phyloP scores from a whole-genome alignment of 1,140 invertebrate genomes.

The Pachypeltis micranthus region DNA sequence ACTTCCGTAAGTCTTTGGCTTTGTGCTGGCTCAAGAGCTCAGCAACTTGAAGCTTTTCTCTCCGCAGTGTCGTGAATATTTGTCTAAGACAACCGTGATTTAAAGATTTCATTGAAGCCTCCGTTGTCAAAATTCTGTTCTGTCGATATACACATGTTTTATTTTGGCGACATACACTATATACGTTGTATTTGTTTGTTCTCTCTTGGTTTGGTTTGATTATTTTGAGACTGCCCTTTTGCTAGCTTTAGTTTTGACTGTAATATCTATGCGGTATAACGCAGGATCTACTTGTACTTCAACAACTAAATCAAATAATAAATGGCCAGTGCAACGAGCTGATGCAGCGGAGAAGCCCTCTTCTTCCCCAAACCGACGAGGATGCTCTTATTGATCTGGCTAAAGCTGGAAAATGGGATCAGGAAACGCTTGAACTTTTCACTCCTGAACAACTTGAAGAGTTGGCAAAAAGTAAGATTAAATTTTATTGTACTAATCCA shows the following conservation, averaged over 20 bases:
- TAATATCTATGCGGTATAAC: neutral
- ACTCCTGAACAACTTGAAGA: constrained; percentile 36
- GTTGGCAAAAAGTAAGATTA: neutral
- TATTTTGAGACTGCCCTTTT: too few species aligned
- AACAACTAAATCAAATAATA: neutral
- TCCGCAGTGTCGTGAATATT: too few species aligned
- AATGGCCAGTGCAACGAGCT: constrained; percentile 14
- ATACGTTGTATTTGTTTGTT: too few species aligned
- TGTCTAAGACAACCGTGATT: too few species aligned
- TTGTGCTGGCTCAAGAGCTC: too few species aligned
- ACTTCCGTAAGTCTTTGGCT: too few species aligned
- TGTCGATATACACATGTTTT: too few species aligned
- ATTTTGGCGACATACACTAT: too few species aligned
- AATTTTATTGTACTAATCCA: constrained; percentile 24
- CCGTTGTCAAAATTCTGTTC: too few species aligned
- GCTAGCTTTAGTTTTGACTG: neutral
- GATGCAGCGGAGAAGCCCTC: constrained; percentile 22
- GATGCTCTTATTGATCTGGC: constrained; percentile 33
- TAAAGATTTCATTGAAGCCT: too few species aligned
- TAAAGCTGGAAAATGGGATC: constrained; percentile 7
- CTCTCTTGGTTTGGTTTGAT: too few species aligned
- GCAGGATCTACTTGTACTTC: neutral
- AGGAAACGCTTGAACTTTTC: constrained; percentile 41
- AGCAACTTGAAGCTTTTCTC: too few species aligned
- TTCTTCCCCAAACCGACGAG: constrained; percentile 34